phyloP scores from a whole-genome alignment of 2,113 vertebrate genomes.

The Centrocercus urophasianus region DNA sequence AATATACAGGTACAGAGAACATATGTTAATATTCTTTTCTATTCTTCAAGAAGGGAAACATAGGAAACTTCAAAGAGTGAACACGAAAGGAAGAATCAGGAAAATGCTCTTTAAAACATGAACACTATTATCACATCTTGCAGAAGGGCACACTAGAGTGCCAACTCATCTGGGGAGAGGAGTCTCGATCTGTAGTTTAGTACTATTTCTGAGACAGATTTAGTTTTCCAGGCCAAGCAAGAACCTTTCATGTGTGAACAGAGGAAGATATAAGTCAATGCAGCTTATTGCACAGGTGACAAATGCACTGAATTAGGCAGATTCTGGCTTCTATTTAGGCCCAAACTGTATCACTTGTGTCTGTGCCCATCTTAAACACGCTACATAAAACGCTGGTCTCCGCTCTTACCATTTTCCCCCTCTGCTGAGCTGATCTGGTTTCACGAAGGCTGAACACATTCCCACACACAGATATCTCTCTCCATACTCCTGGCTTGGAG shows the following conservation, averaged over 20 bases:
- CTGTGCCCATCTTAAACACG: neutral
- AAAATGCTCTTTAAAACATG: neutral
- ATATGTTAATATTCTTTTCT: neutral
- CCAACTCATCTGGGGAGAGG: neutral
- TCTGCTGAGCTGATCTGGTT: conserved; percentile 95
- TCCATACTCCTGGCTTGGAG: conserved; percentile 97
- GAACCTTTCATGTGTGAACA: neutral
- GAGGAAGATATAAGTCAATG: neutral
- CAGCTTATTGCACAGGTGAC: neutral
- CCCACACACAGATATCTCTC: conserved; percentile 97
- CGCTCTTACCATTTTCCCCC: conserved; percentile 93
- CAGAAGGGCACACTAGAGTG: neutral
- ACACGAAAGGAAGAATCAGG: neutral
- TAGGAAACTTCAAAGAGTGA: neutral
- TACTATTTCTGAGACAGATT: neutral
- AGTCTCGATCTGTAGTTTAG: neutral
- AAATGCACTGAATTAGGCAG: neutral
- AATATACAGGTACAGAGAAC: neutral
- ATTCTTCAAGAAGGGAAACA: neutral
- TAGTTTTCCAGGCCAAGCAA: neutral
- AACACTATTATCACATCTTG: neutral
- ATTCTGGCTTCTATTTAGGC: neutral
- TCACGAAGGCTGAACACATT: conserved; percentile 96
- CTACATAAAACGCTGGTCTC: neutral
- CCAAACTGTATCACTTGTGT: neutral